These are phyloP conservation scores for Laterallus jamaicensis DNA, from an alignment of 2,113 vertebrate species.

Conservation along the genomic window DNA sequence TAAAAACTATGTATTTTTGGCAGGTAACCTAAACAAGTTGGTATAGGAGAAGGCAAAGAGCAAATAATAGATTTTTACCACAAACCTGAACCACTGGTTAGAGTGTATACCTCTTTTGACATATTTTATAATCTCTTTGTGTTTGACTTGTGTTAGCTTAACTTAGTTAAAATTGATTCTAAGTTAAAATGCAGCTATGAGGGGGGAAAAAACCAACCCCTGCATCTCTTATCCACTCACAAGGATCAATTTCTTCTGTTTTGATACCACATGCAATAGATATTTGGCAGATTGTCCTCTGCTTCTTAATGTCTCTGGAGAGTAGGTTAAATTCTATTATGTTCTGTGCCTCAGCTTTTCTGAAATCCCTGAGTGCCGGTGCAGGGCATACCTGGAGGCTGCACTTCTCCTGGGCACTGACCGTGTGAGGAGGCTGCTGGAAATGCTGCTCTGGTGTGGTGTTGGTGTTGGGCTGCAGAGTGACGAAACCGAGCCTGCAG, in stretches of 20 bases:
- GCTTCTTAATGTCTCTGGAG: not conserved
- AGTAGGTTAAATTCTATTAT: not conserved
- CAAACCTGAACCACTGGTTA: not conserved
- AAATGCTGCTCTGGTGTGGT: fast-evolving
- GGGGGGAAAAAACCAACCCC: not conserved
- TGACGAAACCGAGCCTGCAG: not conserved
- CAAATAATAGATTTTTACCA: not conserved
- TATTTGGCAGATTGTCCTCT: not conserved
- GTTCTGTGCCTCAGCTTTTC: not conserved
- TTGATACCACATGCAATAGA: not conserved
- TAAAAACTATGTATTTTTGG: not conserved
- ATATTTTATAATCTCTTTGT: not conserved
- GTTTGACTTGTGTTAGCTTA: not conserved
- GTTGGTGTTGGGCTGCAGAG: not conserved
- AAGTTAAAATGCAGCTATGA: not conserved
- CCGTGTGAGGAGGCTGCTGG: not conserved
- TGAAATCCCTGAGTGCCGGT: not conserved
- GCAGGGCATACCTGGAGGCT: not conserved
- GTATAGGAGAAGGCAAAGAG: not conserved
- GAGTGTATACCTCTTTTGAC: not conserved
- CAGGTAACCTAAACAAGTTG: not conserved
- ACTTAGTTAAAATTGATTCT: not conserved
- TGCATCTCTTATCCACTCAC: not conserved
- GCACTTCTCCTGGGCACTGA: not conserved
- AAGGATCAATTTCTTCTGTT: not conserved